Evolutionary conservation across 2,113 vertebrate species (phyloP).

Genomic region (Platycercus adscitus): DNA sequence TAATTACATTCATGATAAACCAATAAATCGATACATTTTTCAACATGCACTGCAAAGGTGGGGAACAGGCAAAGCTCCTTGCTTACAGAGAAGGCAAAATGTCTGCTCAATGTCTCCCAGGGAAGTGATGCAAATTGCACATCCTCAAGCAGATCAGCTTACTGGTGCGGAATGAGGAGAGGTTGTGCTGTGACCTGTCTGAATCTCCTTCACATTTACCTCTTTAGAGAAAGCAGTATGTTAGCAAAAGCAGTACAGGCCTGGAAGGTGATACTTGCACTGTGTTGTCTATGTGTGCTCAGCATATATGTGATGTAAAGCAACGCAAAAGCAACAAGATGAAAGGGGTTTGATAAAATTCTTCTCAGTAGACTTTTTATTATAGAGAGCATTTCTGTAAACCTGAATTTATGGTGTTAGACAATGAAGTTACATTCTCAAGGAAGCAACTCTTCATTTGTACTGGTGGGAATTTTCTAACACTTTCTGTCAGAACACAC

Average conservation of each 20-base stretch:
- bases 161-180: background rate
- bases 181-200: background rate
- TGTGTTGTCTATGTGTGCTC: background rate
- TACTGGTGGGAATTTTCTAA: background rate
- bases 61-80: background rate
- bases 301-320: background rate
- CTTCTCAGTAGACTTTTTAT: background rate
- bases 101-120: background rate
- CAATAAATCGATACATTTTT: background rate
- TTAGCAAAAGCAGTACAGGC: background rate
- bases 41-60: background rate
- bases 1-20: background rate
- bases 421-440: background rate
- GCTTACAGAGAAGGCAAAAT: background rate
- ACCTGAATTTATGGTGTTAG: background rate
- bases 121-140: background rate
- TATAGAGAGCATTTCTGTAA: background rate
- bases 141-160: background rate
- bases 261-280: background rate
- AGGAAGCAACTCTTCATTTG: background rate
- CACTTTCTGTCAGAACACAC: background rate
- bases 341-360: background rate
- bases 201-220: background rate
- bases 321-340: background rate
- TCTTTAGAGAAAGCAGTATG: background rate